Evolutionary conservation across 2,888 invertebrate species (phyloP), one percentile per base, ranked within the genome.

Genomic region (Tipula unca): DNA sequence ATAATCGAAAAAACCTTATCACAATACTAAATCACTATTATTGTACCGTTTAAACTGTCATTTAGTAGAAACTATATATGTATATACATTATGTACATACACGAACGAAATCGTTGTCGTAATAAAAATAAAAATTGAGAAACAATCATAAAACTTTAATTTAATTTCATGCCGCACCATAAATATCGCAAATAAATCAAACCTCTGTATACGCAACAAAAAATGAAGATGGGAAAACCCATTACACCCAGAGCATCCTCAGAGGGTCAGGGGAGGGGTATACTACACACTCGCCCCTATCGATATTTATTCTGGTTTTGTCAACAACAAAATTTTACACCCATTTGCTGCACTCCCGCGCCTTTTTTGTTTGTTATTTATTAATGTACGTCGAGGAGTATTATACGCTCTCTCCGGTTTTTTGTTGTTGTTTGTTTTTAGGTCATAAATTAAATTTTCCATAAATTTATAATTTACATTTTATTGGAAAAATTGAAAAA

Each of bases 121-220:
- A 69, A 25, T 69, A 69, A 69, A 25, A 69, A 32, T 32, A 32
- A 48, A 48, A 48, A 48, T 17, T 48, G 10, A 69, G 69, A 69
- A 69, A 69, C 69, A 69, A 69, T 69, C 69, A 69, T 69, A 69
- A 69, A 69, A 69, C 69, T 69, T 69, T 69, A 69, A 69, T 69
- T 69, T 69, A 69, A 25, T 69, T 69, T 69, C 25, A 69, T 69
- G 69, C 69, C 69, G 69, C 69, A 69, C 69, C 69, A 69, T 69
- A 69, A 69, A 69, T 69, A 69, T 69, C 69, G n/a, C 69, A 25
- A 69, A 69, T 69, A 69, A 69, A 69, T 69, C 69, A 69, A 69
- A 69, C 25, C 69, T 69, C 48, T 48, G 17, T 69, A 54, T 54
- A 54, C n/a, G 1, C n/a, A 54, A 48, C 17, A 69, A 69, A 69